These are phyloP conservation scores for Hemistola chrysoprasaria DNA, from an alignment of 2,888 invertebrate species.

Conservation along the genomic window DNA sequence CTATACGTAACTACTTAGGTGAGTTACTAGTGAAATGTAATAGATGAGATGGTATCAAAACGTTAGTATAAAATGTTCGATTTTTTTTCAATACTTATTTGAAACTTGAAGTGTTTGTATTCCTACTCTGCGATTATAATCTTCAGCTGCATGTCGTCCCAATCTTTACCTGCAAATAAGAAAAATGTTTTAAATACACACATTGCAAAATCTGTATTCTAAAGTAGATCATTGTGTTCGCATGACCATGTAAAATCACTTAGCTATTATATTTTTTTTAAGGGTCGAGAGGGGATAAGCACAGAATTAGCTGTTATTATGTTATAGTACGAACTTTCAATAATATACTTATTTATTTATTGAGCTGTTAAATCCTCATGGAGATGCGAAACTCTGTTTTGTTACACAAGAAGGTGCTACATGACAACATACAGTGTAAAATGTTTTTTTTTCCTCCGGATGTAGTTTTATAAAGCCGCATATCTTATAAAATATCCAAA, in stretches of 20 bases:
- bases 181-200: conserved; percentile 29
- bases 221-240: conserved; percentile 12
- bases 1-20: too few species aligned
- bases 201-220: conserved; percentile 7
- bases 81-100: conserved; percentile 14
- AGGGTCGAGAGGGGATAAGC: conserved; percentile 41
- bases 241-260: conserved; percentile 44
- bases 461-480: background rate
- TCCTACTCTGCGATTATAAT: conserved; percentile 9
- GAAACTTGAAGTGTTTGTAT: conserved; percentile 20
- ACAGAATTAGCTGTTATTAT: conserved; percentile 33
- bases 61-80: conserved; percentile 6
- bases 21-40: too few species aligned
- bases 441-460: conserved; percentile 4
- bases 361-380: conserved; percentile 32
- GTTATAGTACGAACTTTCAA: conserved; percentile 37
- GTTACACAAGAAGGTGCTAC: conserved; percentile 2
- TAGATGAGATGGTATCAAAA: too few species aligned
- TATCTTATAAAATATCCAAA: background rate
- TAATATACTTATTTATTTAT: conserved; percentile 27
- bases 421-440: too few species aligned
- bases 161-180: conserved; percentile 52
- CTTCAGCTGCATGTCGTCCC: conserved; percentile 28
- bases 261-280: conserved; percentile 33
- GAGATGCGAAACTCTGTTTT: conserved; percentile 12